phyloP scores from a whole-genome alignment of 2,888 invertebrate genomes.

The Caenorhabditis sp. region DNA sequence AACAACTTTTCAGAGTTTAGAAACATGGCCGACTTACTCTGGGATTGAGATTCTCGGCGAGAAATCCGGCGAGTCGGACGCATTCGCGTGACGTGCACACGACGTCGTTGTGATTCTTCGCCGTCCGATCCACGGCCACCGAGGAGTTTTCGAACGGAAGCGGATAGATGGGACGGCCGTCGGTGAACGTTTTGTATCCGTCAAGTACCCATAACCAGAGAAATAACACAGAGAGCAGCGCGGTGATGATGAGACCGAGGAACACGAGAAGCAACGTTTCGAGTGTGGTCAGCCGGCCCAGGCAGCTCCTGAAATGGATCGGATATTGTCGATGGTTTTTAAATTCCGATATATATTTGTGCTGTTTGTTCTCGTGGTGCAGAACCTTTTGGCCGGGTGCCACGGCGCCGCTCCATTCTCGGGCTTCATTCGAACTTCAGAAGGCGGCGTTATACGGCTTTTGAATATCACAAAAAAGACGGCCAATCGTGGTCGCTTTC shows the following conservation, averaged over 20 bases:
- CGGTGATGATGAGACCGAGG: slow-evolving; percentile 58
- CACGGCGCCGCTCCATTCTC: slow-evolving; percentile 56
- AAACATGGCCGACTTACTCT: slow-evolving; percentile 39
- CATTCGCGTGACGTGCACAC: slow-evolving; percentile 77
- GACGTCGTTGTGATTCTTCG: slow-evolving; percentile 63
- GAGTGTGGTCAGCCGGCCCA: slow-evolving; percentile 61
- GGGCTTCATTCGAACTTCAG: slow-evolving; percentile 46
- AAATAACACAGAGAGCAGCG: slow-evolving; percentile 61
- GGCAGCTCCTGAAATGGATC: slow-evolving; percentile 68
- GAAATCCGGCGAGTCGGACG: slow-evolving; percentile 72
- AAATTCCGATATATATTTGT: no score
- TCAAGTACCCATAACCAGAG: slow-evolving; percentile 70
- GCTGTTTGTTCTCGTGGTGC: no score
- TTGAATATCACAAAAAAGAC: background rate
- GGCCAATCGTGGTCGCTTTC: background rate
- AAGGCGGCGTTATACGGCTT: no score
- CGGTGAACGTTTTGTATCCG: slow-evolving; percentile 67
- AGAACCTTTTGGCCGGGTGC: slow-evolving; percentile 59
- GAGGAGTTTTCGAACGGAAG: slow-evolving; percentile 63
- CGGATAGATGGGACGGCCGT: slow-evolving; percentile 64
- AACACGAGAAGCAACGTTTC: slow-evolving; percentile 64
- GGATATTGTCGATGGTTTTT: no score
- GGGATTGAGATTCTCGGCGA: slow-evolving; percentile 75
- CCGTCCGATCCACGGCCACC: slow-evolving; percentile 62
- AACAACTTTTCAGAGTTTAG: background rate